Conservation (phyloP, 1,140 invertebrate genomes). For the Drosophila nigrodunni region DNA sequence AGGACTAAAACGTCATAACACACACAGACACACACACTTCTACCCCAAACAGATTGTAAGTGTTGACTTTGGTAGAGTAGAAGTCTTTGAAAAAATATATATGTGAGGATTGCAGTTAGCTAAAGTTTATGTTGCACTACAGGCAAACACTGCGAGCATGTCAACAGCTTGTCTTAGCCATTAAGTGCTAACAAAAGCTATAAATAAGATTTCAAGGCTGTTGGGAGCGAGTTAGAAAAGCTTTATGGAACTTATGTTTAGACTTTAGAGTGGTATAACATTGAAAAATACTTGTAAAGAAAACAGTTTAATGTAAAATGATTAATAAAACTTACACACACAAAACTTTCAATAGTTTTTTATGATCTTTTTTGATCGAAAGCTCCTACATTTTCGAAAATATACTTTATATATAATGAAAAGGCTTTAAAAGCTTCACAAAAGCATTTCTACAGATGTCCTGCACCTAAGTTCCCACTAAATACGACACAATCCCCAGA, state of each 20-base stretch:
- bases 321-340: too few species aligned
- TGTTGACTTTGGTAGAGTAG: constrained; percentile 63
- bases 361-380: too few species aligned
- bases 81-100: constrained; percentile 18
- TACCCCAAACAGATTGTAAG: constrained; percentile 41
- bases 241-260: neutral
- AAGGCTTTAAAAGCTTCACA: too few species aligned
- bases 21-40: constrained; percentile 7
- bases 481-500: neutral
- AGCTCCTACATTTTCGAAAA: too few species aligned
- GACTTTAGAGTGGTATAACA: neutral
- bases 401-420: too few species aligned
- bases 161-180: neutral
- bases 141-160: constrained; percentile 1
- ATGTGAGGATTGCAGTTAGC: constrained; percentile 33
- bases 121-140: constrained; percentile 36
- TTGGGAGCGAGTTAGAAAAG: neutral
- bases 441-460: too few species aligned
- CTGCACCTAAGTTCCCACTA: too few species aligned
- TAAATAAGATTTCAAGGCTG: neutral
- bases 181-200: constrained; percentile 5
- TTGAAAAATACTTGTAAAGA: too few species aligned
- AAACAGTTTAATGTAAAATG: too few species aligned
- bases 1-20: constrained; percentile 57
- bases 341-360: too few species aligned